Base-by-base conservation (phyloP, 2,113 vertebrate genomes). In the Tor tambroides region DNA sequence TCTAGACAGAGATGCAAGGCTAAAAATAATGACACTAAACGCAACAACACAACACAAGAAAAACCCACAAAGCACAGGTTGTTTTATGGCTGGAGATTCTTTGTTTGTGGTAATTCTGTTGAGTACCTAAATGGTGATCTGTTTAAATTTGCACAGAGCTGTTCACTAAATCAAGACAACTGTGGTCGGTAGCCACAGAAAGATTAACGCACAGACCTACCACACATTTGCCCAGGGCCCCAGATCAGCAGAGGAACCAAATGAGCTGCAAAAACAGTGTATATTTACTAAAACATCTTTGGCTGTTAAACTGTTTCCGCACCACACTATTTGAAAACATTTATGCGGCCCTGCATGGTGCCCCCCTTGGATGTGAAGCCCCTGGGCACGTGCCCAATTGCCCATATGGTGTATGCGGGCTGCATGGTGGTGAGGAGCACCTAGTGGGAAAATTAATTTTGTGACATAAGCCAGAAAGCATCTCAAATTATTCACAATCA, bases 221-320 rank as follows among this genome's bases (percentile, higher is more conserved):
- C 35, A 41, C 38, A 46, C 72, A 46, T 76, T 76, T 26, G 72
- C 72, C 72, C 72, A 46, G 72, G 72, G 72, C 41, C 41, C n/a
- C 41, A 28, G 72, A 49, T 26, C 41, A 28, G 72, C 72, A 76
- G 72, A 76, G 23, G 72, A 76, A 76, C 41, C 41, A n/a, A 76
- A 49, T 76, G 72, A 76, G 72, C 72, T 76, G 41, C 41, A 76
- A 76, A 75, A 76, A 76, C 72, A 49, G 23, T 76, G 38, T 46
- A 49, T 76, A 76, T 76, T 76, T 76, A 49, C 41, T 76, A 26
- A 76, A 26, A 76, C 38, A 76, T 76, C 41, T 76, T 76, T 76
- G n/a, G 12, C 41, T 49, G 41, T 46, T 49, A 76, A 75, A 76
- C 14, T 15, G n/a, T 76, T 76, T n/a, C 41, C 5, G 6, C 23